Percentiles rank a stretch among this genome's conserved stretches.
Evolutionary conservation across 2,888 invertebrate species (phyloP).

Genomic region (Hyppa rectilinea): DNA sequence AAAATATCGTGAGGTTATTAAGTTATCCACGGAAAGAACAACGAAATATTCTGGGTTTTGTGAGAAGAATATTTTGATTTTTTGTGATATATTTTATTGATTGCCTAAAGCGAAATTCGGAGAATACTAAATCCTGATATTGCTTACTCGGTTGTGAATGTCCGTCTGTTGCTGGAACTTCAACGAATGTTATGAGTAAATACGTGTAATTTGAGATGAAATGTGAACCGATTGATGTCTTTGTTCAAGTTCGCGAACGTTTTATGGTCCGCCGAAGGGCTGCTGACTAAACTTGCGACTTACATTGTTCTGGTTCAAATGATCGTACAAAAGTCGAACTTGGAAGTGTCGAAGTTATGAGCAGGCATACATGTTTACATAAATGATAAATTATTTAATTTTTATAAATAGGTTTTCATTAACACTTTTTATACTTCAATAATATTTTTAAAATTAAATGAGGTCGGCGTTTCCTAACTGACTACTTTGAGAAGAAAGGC

Average conservation of each 20-base stretch:
- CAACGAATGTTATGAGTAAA: constrained; percentile 78
- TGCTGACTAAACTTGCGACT: constrained; percentile 80
- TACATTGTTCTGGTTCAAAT: constrained; percentile 79
- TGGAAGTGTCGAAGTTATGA: constrained; percentile 16
- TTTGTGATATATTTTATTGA: constrained; percentile 67
- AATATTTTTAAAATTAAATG: no score
- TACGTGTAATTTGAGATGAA: constrained; percentile 88
- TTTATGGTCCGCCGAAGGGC: constrained; percentile 83
- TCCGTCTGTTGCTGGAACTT: constrained; percentile 70
- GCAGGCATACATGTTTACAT: constrained; percentile 14
- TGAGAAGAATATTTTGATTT: constrained; percentile 38
- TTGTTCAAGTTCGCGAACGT: constrained; percentile 83
- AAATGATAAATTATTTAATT: no score
- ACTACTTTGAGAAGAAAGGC: no score
- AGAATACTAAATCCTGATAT: constrained; percentile 75
- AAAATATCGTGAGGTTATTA: constrained; percentile 63
- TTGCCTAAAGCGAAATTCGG: constrained; percentile 79
- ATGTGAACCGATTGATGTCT: constrained; percentile 89
- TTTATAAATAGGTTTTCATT: no score
- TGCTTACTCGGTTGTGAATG: constrained; percentile 73
- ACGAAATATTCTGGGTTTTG: constrained; percentile 51
- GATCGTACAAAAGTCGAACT: constrained; percentile 39
- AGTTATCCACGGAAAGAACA: constrained; percentile 59
- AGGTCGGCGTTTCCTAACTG: no score
- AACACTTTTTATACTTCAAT: no score